These are phyloP conservation scores for Stenolophus ochropezus DNA, from an alignment of 2,888 invertebrate genomes.

Conservation along the genomic window DNA sequence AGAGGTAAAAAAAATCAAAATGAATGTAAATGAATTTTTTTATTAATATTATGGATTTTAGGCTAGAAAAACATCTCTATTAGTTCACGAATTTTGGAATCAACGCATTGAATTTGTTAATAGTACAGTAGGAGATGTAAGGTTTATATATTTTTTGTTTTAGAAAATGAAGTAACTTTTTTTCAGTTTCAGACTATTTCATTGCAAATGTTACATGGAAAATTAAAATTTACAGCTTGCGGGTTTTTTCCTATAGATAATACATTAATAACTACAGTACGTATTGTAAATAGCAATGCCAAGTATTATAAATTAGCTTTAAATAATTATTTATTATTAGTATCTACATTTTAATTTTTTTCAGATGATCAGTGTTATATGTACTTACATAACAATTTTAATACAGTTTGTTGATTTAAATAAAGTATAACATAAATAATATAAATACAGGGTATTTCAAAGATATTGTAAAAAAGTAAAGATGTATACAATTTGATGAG, in stretches of 20 bases:
- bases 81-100: constrained; percentile 33
- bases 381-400: too few species aligned
- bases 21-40: background rate
- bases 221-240: constrained; percentile 8
- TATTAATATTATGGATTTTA: too few species aligned
- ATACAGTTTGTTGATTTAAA: too few species aligned
- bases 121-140: background rate
- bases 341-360: background rate
- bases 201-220: background rate
- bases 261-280: background rate
- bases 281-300: background rate
- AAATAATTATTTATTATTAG: background rate
- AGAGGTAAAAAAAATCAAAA: background rate
- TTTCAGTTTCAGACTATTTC: constrained; percentile 4
- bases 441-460: too few species aligned
- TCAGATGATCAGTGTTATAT: constrained; percentile 17
- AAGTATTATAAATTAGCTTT: too few species aligned
- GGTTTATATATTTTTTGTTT: background rate
- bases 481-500: too few species aligned
- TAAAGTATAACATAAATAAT: too few species aligned
- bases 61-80: background rate
- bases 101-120: background rate
- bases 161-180: background rate
- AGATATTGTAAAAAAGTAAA: too few species aligned
- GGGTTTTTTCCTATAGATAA: constrained; percentile 18